A percentile compares a stretch with the other conserved stretches of the same genome.
phyloP scores from a whole-genome alignment of 2,113 vertebrate genomes.

The Myiopsitta monachus region DNA sequence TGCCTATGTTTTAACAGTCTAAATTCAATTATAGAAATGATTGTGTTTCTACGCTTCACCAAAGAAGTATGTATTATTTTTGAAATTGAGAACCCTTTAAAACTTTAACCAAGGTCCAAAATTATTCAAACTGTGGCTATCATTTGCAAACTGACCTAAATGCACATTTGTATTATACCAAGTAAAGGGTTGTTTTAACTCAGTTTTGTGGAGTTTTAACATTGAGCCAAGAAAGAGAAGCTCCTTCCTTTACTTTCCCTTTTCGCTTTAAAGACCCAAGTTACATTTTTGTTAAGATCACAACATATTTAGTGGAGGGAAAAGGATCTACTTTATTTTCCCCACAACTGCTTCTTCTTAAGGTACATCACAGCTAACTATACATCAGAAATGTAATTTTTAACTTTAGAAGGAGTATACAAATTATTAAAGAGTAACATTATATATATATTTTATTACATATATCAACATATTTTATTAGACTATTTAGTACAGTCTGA shows the following conservation, averaged over 20 bases:
- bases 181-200: neutral
- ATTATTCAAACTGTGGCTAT: neutral
- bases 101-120: neutral
- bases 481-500: neutral
- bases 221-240: neutral
- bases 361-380: neutral
- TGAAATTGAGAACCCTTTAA: neutral
- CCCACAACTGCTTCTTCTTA: neutral
- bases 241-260: neutral
- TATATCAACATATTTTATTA: neutral
- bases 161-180: neutral
- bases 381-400: neutral
- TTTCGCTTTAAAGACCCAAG: neutral
- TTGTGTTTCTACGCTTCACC: neutral
- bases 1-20: neutral
- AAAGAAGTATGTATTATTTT: neutral
- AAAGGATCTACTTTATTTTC: neutral
- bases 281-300: neutral
- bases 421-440: neutral
- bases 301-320: neutral
- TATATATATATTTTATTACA: neutral
- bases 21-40: neutral
- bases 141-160: neutral
- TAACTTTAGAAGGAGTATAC: neutral
- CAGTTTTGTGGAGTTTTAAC: neutral